Base-by-base conservation (phyloP, 2,888 invertebrate genomes). In the Ypsolopha sequella region DNA sequence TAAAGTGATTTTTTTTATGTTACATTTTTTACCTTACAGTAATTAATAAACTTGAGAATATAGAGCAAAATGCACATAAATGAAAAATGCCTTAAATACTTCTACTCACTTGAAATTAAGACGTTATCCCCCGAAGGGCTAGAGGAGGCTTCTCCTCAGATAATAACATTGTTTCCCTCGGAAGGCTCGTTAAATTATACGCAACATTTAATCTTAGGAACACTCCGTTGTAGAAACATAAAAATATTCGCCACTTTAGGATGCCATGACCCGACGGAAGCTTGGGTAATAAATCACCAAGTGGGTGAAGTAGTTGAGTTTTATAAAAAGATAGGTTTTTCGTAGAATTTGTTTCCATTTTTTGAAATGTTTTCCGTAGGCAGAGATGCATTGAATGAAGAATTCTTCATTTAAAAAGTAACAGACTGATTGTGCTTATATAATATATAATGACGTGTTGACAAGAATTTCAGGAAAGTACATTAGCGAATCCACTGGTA, bases 131-230 rank as follows among this genome's bases (percentile, higher is more conserved):
- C 13, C 43, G 24, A 13, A 43, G 24, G 43, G 1, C 13, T 9
- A 13, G n/a, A 6, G n/a, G 33, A 46, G 35, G 35, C 33, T 39
- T 8, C n/a, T 34, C 10, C 34, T 51, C 35, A 53, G 34, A 11
- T 44, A 41, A 49, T 45, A 51, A 51, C 41, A 48, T 54, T 51
- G 52, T 46, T 39, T 43, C n/a, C 39, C 39, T 41, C 13, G 48
- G 33, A 54, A 55, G 61, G 58, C 62, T 66, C 69, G 68, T 73
- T 64, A 70, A 66, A 67, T 72, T 70, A 63, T 63, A 67, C 68
- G 72, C 66, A 60, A 72, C 73, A 70, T 52, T 54, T 52, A 54
- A 48, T 51, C 54, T 36, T 38, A 33, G n/a, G 41, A 46, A 48
- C 48, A 43, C 39, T 48, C 33, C 34, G 6, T 35, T 9, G 35